These are phyloP conservation scores for Batillaria attramentaria DNA, from an alignment of 1,140 invertebrate genomes.

Conservation along the genomic window DNA sequence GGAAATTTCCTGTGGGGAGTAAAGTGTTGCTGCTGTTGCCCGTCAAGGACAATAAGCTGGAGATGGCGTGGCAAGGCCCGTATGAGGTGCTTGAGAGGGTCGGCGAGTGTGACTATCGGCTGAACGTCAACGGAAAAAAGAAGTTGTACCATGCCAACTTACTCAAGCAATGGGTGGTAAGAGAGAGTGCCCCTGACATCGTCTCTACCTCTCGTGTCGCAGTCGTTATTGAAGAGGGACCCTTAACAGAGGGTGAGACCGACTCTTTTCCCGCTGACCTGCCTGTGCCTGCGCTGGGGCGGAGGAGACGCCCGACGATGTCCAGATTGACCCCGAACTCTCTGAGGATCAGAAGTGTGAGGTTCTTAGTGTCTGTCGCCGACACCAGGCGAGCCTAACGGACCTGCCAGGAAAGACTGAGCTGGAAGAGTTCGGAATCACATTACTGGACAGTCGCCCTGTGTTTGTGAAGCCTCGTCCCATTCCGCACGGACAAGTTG, in stretches of 20 bases:
- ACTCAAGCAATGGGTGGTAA: constrained; percentile 33
- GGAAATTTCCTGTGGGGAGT: constrained; percentile 6
- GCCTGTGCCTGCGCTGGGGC: background rate
- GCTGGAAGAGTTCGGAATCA: constrained; percentile 38
- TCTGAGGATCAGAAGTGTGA: background rate
- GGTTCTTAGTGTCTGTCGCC: background rate
- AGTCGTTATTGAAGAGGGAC: background rate
- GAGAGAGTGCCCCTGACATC: background rate
- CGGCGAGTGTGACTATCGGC: constrained; percentile 23
- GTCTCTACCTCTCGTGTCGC: background rate
- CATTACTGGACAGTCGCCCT: constrained; percentile 27
- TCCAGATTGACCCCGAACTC: background rate
- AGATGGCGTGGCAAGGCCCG: constrained; percentile 41
- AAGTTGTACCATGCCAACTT: constrained; percentile 42
- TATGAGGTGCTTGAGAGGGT: constrained; percentile 23
- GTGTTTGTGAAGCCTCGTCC: constrained; percentile 46
- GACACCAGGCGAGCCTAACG: constrained; percentile 14
- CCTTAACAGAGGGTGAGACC: background rate
- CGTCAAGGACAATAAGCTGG: constrained; percentile 37
- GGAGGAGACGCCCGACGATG: background rate
- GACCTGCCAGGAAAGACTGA: constrained; percentile 37
- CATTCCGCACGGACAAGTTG: constrained; percentile 67
- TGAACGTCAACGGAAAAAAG: constrained; percentile 30
- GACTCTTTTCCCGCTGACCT: background rate
- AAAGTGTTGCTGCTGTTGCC: constrained; percentile 38